These are phyloP conservation scores for Procambarus virginalis DNA, from an alignment of 1,140 invertebrate species.

Conservation along the genomic window DNA sequence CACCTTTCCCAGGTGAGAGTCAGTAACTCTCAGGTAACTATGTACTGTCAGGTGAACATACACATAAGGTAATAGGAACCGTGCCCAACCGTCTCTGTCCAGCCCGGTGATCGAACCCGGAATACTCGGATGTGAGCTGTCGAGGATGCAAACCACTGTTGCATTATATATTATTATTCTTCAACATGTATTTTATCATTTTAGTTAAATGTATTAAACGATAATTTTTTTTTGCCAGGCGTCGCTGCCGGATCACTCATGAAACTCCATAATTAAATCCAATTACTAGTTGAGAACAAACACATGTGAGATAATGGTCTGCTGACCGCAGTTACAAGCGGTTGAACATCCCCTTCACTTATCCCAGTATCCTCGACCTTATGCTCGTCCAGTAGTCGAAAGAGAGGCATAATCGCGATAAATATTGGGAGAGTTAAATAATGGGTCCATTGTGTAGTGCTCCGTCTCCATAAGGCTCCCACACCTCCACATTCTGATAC, in stretches of 20 bases:
- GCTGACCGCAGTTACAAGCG: not conserved
- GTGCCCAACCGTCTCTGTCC: no score
- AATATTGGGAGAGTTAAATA: not conserved
- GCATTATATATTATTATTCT: no score
- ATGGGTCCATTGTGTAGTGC: not conserved
- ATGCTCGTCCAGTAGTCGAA: not conserved
- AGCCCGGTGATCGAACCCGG: no score
- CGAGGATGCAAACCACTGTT: no score
- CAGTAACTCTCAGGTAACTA: no score
- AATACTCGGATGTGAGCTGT: no score
- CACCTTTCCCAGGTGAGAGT: no score
- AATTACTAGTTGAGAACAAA: conserved; percentile 7
- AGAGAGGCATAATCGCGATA: not conserved
- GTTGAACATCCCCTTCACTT: not conserved
- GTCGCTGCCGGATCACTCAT: not conserved
- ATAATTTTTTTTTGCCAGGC: not conserved
- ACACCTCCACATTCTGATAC: not conserved
- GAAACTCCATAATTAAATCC: conserved; percentile 1
- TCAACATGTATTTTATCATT: not conserved
- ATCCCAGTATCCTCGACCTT: not conserved
- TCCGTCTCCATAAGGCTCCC: not conserved
- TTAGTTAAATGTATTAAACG: not conserved
- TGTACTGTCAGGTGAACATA: no score
- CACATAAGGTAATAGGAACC: no score
- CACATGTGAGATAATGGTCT: not conserved